Evolutionary conservation across 2,888 invertebrate species (phyloP).

Genomic region (Pseudeuparius sepicola): DNA sequence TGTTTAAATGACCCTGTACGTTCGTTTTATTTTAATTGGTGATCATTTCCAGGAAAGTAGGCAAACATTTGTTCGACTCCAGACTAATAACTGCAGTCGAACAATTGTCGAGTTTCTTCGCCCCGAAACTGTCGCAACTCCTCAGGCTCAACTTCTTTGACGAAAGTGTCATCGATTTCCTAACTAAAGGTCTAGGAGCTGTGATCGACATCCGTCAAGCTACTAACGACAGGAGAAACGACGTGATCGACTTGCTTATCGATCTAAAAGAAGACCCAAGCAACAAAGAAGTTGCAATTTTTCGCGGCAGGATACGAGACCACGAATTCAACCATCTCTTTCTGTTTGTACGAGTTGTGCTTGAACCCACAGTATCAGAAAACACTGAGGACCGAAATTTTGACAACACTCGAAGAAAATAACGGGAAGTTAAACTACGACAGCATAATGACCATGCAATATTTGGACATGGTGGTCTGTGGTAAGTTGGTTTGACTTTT

Average conservation of each 20-base stretch:
- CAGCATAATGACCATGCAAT: slow-evolving; percentile 42
- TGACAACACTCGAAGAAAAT: slow-evolving; percentile 34
- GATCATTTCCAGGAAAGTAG: slow-evolving; percentile 33
- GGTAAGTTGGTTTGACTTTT: slow-evolving; percentile 15
- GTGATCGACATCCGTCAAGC: slow-evolving; percentile 25
- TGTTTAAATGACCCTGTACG: no score
- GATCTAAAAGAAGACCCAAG: no score
- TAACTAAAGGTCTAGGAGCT: slow-evolving; percentile 26
- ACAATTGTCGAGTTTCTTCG: slow-evolving; percentile 22
- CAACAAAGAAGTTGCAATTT: no score
- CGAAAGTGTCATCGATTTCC: slow-evolving; percentile 23
- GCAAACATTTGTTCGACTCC: slow-evolving; percentile 29
- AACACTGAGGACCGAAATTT: slow-evolving; percentile 42
- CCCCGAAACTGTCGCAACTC: slow-evolving; percentile 20
- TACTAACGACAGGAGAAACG: slow-evolving; percentile 37
- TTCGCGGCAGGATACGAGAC: slow-evolving; percentile 54
- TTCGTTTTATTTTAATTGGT: no score
- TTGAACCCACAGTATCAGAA: slow-evolving; percentile 44
- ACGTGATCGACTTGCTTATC: slow-evolving; percentile 49
- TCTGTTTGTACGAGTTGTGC: slow-evolving; percentile 46
- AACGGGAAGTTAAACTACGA: slow-evolving; percentile 43
- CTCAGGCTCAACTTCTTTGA: slow-evolving; percentile 25
- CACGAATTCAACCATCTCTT: slow-evolving; percentile 47
- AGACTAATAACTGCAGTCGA: slow-evolving; percentile 23
- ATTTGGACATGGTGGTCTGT: no score